Conservation (phyloP, 1,140 invertebrate species). For the Drosophila mojavensis region DNA sequence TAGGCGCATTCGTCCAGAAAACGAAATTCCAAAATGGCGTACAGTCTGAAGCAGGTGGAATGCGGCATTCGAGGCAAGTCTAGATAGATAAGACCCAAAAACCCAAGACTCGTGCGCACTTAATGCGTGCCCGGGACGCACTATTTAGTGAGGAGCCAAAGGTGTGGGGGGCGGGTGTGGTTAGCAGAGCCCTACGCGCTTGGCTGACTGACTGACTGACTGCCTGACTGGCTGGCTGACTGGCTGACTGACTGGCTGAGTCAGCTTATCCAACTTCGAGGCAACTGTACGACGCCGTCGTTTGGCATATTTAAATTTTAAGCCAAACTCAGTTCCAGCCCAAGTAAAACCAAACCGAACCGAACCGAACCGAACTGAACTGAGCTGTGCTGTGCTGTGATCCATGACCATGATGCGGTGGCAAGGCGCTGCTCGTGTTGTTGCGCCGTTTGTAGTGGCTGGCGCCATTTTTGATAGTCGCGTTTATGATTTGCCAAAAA, state of each 20-base stretch:
- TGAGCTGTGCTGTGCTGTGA: constrained; percentile 50
- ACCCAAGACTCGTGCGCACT: constrained; percentile 54
- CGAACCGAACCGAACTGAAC: too few relatives aligned
- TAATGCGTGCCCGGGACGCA: constrained; percentile 40
- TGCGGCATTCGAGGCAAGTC: constrained; percentile 2
- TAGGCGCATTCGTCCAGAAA: constrained; percentile 79
- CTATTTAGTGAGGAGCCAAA: background rate
- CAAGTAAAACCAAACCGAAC: constrained; percentile 10
- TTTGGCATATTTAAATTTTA: constrained; percentile 49
- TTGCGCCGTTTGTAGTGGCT: constrained; percentile 9
- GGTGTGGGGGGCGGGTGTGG: background rate
- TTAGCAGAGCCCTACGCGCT: constrained; percentile 56
- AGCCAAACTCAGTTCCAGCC: constrained; percentile 20
- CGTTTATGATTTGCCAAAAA: constrained; percentile 72
- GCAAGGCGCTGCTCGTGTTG: constrained; percentile 7
- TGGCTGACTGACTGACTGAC: constrained; percentile 59
- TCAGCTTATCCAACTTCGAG: constrained; percentile 51
- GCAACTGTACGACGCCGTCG: constrained; percentile 61
- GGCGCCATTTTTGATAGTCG: constrained; percentile 72
- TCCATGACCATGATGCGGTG: constrained; percentile 61
- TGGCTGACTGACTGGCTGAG: constrained; percentile 58
- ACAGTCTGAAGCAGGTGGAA: constrained; percentile 50
- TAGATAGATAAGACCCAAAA: constrained; percentile 47
- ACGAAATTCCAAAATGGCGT: constrained; percentile 77
- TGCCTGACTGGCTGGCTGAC: constrained; percentile 52